These are phyloP conservation scores for Lepidothrix coronata DNA, from an alignment of 2,113 vertebrate species.

Conservation along the genomic window DNA sequence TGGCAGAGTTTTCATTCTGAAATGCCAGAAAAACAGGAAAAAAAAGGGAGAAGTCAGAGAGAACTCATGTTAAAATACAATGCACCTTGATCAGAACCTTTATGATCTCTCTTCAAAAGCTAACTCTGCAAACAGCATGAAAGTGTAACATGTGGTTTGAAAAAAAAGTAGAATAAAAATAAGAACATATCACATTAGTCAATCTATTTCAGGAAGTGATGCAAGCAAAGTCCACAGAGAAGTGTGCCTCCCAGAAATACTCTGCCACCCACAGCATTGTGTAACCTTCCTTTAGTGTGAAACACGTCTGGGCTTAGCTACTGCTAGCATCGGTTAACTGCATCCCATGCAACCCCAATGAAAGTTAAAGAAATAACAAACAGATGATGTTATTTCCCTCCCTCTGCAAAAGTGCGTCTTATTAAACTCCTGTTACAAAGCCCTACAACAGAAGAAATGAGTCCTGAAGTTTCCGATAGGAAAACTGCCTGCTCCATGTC, in stretches of 20 bases:
- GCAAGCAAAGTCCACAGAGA: not conserved
- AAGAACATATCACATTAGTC: not conserved
- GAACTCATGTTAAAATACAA: not conserved
- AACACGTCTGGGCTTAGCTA: not conserved
- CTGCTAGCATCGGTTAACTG: not conserved
- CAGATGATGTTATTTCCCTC: not conserved
- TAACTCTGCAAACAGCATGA: not conserved
- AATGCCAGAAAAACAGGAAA: not conserved
- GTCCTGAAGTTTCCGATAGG: not conserved
- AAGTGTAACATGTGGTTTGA: not conserved
- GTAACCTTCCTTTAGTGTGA: not conserved
- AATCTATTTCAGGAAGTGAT: constrained; percentile 50
- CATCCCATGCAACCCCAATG: not conserved
- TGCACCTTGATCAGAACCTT: not conserved
- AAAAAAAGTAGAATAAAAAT: not conserved
- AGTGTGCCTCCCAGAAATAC: not conserved
- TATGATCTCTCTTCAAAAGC: not conserved
- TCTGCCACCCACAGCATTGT: constrained; percentile 45
- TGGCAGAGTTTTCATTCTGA: not conserved
- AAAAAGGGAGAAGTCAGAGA: not conserved
- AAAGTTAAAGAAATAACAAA: not conserved
- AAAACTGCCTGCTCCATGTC: not conserved
- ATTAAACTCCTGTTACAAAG: not conserved
- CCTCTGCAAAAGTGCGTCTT: not conserved
- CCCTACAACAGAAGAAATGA: fast-evolving